These are phyloP conservation scores for Nomada goodeniana DNA, from an alignment of 2,888 invertebrate genomes.

Conservation along the genomic window DNA sequence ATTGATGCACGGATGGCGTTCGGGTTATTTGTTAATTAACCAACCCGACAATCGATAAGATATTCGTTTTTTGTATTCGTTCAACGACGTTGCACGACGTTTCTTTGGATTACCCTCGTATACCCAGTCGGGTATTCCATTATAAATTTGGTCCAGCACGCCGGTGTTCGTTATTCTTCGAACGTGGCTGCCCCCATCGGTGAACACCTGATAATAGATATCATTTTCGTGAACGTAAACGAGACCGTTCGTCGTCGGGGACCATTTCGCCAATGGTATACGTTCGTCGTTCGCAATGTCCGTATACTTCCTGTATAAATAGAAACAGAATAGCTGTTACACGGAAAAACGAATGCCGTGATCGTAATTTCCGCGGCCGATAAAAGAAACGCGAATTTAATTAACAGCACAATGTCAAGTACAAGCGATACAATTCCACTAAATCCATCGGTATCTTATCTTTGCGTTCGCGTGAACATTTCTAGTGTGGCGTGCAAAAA, in stretches of 20 bases:
- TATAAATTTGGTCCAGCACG: slow-evolving; percentile 88
- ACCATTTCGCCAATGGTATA: slow-evolving; percentile 88
- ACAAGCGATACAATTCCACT: too few relatives aligned
- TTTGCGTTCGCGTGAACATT: neutral
- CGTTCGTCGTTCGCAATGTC: slow-evolving; percentile 86
- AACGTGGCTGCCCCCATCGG: slow-evolving; percentile 71
- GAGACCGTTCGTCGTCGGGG: slow-evolving; percentile 85
- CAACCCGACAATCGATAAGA: neutral
- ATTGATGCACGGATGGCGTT: too few relatives aligned
- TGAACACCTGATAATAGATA: slow-evolving; percentile 86
- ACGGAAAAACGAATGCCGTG: neutral
- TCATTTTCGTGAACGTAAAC: slow-evolving; percentile 90
- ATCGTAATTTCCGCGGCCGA: neutral
- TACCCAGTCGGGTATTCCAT: slow-evolving; percentile 96
- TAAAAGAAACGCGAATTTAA: too few relatives aligned
- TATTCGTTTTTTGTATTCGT: neutral
- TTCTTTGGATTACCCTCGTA: slow-evolving; percentile 90
- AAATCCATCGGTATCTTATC: too few relatives aligned
- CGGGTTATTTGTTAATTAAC: neutral
- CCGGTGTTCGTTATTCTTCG: slow-evolving; percentile 87
- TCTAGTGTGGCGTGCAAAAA: neutral
- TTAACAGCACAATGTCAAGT: too few relatives aligned
- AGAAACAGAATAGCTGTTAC: neutral
- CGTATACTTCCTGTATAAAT: slow-evolving; percentile 81
- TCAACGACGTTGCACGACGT: too few relatives aligned